These are phyloP conservation scores for Oasisia sp. DNA, from an alignment of 2,888 invertebrate genomes.

Conservation along the genomic window DNA sequence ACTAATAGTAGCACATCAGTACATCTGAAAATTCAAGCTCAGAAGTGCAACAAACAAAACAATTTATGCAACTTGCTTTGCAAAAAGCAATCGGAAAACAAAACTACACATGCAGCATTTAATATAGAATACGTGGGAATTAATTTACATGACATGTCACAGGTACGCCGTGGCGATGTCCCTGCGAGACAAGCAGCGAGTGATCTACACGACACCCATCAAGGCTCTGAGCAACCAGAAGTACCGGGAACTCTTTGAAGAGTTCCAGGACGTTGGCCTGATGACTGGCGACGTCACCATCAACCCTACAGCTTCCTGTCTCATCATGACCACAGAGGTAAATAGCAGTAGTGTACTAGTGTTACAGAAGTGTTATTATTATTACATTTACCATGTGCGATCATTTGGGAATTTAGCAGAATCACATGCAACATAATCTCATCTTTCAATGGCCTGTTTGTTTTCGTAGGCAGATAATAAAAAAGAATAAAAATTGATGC, in stretches of 20 bases:
- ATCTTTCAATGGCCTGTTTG: too few species aligned
- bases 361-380: too few species aligned
- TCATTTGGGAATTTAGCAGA: too few species aligned
- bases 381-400: too few species aligned
- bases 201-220: constrained; percentile 99
- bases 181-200: constrained; percentile 91
- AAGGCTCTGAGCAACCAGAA: constrained; percentile 99
- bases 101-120: background rate
- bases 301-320: constrained; percentile 95
- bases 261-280: constrained; percentile 95
- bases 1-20: too few species aligned
- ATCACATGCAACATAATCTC: too few species aligned
- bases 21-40: too few species aligned
- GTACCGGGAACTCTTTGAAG: constrained; percentile 95
- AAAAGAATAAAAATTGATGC: too few species aligned
- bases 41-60: too few species aligned
- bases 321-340: constrained; percentile 99
- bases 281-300: constrained; percentile 99
- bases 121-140: background rate
- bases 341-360: background rate
- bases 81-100: too few species aligned
- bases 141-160: constrained; percentile 19
- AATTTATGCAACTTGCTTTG: too few species aligned
- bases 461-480: too few species aligned
- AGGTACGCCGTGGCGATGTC: constrained; percentile 94